Conservation (phyloP, 2,113 vertebrate genomes). For the Phalacrocorax carbo region DNA sequence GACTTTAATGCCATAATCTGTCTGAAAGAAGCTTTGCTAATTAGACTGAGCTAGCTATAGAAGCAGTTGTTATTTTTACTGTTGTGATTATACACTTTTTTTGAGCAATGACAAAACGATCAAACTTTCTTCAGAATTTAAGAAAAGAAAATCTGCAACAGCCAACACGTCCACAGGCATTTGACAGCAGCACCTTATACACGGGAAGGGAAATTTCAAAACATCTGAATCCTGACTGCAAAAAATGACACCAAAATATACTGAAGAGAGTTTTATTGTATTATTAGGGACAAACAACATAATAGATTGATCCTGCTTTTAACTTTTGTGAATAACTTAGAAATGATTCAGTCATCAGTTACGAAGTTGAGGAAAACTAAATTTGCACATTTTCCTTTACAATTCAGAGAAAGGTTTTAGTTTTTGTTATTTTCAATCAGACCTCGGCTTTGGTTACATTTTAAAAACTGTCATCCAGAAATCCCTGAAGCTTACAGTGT, state of each 20-base stretch:
- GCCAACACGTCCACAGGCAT: not conserved
- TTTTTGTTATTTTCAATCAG: slow-evolving; percentile 35
- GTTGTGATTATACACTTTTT: not conserved
- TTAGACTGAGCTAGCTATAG: not conserved
- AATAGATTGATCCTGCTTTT: not conserved
- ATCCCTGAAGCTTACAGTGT: slow-evolving; percentile 32
- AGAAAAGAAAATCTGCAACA: not conserved
- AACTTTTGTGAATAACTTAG: not conserved
- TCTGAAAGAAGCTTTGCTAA: not conserved
- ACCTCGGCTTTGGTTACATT: slow-evolving; percentile 1
- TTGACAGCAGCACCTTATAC: not conserved
- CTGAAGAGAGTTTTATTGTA: not conserved
- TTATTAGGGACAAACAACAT: not conserved
- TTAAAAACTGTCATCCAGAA: slow-evolving; percentile 44
- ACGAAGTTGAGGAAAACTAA: not conserved
- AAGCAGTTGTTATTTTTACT: not conserved
- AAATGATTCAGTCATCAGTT: not conserved
- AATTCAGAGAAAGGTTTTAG: not conserved
- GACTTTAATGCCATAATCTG: not conserved
- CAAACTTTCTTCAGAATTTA: not conserved
- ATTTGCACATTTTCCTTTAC: not conserved
- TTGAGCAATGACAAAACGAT: not conserved
- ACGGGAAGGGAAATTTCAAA: not conserved
- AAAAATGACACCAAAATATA: not conserved
- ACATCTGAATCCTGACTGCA: not conserved